Evolutionary conservation across 2,113 vertebrate species (phyloP).

Genomic region (Capricornis sumatraensis): DNA sequence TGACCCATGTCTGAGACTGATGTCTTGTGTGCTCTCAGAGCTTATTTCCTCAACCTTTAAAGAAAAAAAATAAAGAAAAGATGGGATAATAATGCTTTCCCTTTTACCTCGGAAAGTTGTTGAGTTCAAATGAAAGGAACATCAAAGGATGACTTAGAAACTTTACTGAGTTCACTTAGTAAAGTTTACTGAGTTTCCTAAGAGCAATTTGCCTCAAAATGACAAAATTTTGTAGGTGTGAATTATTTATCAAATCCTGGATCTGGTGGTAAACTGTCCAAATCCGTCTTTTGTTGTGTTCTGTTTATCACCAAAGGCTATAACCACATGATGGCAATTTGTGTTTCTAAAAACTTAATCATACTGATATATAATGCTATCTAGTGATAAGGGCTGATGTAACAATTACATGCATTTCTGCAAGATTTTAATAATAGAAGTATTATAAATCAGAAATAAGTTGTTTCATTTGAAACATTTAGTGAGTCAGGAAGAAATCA

Average conservation of each 20-base stretch:
- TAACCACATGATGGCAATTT: background rate
- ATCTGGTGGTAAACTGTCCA: background rate
- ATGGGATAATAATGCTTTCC: background rate
- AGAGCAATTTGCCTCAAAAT: background rate
- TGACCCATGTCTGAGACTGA: background rate
- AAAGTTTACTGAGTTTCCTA: background rate
- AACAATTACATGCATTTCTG: background rate
- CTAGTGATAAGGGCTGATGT: background rate
- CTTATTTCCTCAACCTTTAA: background rate
- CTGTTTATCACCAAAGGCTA: background rate
- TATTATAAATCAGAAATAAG: background rate
- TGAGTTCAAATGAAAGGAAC: background rate
- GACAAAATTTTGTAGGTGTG: background rate
- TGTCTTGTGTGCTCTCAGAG: background rate
- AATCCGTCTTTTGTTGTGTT: background rate
- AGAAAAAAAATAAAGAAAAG: background rate
- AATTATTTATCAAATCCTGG: background rate
- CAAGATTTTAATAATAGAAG: background rate
- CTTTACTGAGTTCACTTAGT: background rate
- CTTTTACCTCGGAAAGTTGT: background rate
- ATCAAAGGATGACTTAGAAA: background rate
- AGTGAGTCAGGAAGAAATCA: background rate
- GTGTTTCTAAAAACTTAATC: background rate
- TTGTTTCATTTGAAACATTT: background rate
- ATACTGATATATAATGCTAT: background rate